Evolutionary conservation across 2,113 vertebrate species (phyloP), one percentile per base, ranked within the genome.

Genomic region (Dendropsophus ebraccatus): DNA sequence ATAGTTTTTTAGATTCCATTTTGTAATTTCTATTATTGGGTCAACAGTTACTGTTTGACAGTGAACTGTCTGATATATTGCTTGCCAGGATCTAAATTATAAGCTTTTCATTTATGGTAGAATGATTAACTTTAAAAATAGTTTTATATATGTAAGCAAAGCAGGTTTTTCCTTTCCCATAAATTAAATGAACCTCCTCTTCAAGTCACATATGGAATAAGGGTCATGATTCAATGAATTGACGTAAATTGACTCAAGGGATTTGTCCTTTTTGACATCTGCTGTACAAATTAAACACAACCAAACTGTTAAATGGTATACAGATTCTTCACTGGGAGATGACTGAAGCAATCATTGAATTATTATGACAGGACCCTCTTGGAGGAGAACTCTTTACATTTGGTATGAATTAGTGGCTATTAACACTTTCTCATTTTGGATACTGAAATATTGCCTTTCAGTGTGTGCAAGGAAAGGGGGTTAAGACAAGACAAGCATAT

Each of bases 221-320:
- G 69, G 82, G 82, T 83, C 82, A 83, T 73, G 82, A 74, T 60
- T 83, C 52, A 83, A 83, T 73, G 67, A 72, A 83, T 37, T 83
- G 50, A 74, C 82, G 82, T 60, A 83, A 45, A 58, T 74, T 73
- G 82, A 83, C 82, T 60, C 70, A 41, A 11, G 82, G 50, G 82
- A 74, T 72, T 23, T 9, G 21, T 41, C 16, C 52, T 74, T 73
- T 58, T 56, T 83, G 32, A 83, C 82, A 83, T 83, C 82, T 83
- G 69, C 23, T 83, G 52, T 72, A 41, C 35, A 56, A 83, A 72
- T 83, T 83, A 75, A 41, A 72, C 52, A 60, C 52, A 60, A 83
- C 50, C 41, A 74, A 74, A 60, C 82, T 83, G 52, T 74, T 30
- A 73, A 58, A 74, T 83, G 21, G 50, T 72, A 67, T 67, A 72